Base-by-base conservation (phyloP, 2,888 invertebrate species). In the Polyommatus iphigenia region DNA sequence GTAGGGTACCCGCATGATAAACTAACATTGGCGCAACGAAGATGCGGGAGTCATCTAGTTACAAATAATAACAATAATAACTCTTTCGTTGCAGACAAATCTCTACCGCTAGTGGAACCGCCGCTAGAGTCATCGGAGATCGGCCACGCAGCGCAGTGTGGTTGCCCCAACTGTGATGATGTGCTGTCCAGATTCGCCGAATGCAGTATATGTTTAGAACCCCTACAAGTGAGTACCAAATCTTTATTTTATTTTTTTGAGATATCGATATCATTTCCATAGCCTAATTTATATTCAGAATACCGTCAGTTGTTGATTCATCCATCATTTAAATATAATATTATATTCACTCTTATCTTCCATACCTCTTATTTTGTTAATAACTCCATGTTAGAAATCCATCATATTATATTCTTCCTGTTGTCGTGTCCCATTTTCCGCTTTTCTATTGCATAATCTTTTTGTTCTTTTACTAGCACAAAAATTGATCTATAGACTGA, bases 151-250 rank as follows among this genome's bases (percentile, higher is more conserved):
- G 91, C 90, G 1, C 91, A 91, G 78, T 94, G 94, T 82, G 77
- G 88, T 29, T 94, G 94, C 78, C 92, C 92, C 2, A 94, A 94
- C 86, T 94, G 94, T 80, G 91, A 92, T 62, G 93, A 93, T 77
- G 84, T 94, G 7, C 84, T 93, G 7, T 90, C 93, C 73, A 87
- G 92, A 80, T 93, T 92, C 84, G 87, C 94, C 46, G 94, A 94
- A 80, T 94, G 94, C 88, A 93, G 93, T 78, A 94, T 94, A 82
- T 94, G 94, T 82, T 87, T 94, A 84, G 93, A 94, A 80, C 93
- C 94, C 2, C 83, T 94, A 81, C 94, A 94, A 90, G 94, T 94
- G 83, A 84, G 79, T 71, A 50, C 15, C 6, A 46, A 76, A 32
- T 59, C 3, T 3, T 1, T 0, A 8, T 59, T 7, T 59, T 7